phyloP scores from a whole-genome alignment of 2,797 vertebrate species.

The Neosalanx taihuensis region DNA sequence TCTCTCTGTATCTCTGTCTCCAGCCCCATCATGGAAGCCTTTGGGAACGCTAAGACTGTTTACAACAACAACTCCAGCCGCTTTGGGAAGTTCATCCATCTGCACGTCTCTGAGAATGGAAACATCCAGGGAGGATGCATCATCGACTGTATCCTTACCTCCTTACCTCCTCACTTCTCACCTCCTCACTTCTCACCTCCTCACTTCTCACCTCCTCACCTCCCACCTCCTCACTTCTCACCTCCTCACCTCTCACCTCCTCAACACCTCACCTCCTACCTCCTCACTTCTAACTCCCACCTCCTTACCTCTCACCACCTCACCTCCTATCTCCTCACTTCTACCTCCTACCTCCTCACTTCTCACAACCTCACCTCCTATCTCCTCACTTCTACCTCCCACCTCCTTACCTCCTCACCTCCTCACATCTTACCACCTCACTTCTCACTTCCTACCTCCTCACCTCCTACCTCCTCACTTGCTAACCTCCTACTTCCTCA shows the following conservation, averaged over 20 bases:
- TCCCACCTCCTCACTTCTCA: background rate
- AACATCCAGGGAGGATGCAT: conserved; percentile 90
- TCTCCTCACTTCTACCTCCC: background rate
- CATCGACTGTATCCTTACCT: conserved; percentile 86
- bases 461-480: background rate
- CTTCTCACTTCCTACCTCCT: background rate
- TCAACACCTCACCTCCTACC: background rate
- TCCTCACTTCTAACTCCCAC: background rate
- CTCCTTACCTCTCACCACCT: background rate
- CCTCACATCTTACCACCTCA: background rate
- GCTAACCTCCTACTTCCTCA: too few species aligned
- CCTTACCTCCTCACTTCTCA: background rate
- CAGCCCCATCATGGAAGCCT: conserved; percentile 91
- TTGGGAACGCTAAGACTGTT: conserved; percentile 90
- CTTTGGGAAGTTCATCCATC: conserved; percentile 92
- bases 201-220: background rate
- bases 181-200: background rate
- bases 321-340: background rate
- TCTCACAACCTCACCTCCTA: background rate
- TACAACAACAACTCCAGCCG: conserved; percentile 96
- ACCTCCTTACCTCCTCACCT: background rate
- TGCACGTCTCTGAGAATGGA: conserved; percentile 87
- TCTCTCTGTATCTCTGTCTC: conserved; percentile 29
- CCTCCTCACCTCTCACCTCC: background rate
- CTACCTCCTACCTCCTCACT: background rate